Conservation (phyloP, 2,113 vertebrate species). For the Echinops telfairi region DNA sequence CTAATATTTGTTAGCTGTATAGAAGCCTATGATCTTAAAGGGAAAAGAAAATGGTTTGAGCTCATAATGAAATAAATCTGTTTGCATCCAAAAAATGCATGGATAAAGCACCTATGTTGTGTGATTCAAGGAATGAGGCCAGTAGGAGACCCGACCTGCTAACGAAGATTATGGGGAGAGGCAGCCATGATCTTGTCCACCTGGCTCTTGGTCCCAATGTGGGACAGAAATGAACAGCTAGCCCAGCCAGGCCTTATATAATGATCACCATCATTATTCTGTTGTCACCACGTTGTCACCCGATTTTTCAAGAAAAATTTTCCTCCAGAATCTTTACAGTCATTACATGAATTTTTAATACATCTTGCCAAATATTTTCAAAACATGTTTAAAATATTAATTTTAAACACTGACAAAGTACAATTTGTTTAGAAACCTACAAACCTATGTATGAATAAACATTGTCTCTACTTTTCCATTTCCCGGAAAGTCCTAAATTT, state of each 20-base stretch:
- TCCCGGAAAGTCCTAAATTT: constrained; percentile 4
- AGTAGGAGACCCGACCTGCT: not conserved
- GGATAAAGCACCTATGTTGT: not conserved
- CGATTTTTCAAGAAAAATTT: not conserved
- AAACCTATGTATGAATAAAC: not conserved
- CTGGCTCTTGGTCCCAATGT: not conserved
- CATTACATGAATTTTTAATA: not conserved
- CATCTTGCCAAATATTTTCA: not conserved
- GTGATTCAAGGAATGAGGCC: not conserved
- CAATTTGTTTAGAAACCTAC: constrained; percentile 19
- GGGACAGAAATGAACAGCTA: not conserved
- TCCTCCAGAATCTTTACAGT: constrained; percentile 7
- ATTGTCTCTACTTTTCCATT: not conserved
- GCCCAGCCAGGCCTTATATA: not conserved
- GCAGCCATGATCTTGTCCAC: not conserved
- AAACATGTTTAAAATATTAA: constrained; percentile 15
- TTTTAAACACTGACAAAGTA: constrained; percentile 15
- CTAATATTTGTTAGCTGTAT: not conserved
- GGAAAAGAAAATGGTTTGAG: constrained; percentile 10
- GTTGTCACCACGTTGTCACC: not conserved
- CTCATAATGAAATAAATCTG: not conserved
- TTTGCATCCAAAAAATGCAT: constrained; percentile 5
- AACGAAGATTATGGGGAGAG: not conserved
- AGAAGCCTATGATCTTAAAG: not conserved
- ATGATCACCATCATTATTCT: not conserved